Percentiles rank a stretch among this genome's conserved stretches.
Conservation (phyloP, 1,140 invertebrate species). For the Brachionus paranguensis region DNA sequence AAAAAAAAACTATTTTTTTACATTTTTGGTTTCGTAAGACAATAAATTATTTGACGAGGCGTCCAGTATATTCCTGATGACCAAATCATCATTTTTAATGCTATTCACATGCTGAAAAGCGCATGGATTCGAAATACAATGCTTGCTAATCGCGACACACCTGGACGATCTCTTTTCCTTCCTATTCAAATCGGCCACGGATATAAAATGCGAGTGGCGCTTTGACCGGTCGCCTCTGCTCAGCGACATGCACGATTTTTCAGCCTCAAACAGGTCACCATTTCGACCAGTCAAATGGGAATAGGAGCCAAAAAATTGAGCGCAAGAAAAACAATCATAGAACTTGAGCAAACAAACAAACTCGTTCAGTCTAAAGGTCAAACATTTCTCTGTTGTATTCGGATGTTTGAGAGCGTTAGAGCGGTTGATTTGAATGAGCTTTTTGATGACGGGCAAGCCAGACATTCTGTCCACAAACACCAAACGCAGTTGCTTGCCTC, state of each 20-base stretch:
- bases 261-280: neutral
- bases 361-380: neutral
- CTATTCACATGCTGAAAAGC: constrained; percentile 33
- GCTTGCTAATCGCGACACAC: neutral
- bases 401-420: neutral
- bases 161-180: neutral
- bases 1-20: neutral
- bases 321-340: neutral
- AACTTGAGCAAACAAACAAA: constrained; percentile 2
- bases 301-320: neutral
- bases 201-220: neutral
- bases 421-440: neutral
- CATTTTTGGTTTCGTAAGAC: neutral
- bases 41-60: neutral
- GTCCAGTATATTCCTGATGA: neutral
- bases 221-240: neutral
- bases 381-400: neutral
- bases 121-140: constrained; percentile 1
- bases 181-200: neutral
- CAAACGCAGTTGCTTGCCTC: neutral
- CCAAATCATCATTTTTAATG: neutral
- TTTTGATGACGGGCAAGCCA: neutral
- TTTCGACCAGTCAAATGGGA: neutral
- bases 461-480: neutral
- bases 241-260: neutral